These are phyloP conservation scores for Phrynocephalus guinanensis DNA, from an alignment of 2,797 vertebrate genomes.

Conservation along the genomic window DNA sequence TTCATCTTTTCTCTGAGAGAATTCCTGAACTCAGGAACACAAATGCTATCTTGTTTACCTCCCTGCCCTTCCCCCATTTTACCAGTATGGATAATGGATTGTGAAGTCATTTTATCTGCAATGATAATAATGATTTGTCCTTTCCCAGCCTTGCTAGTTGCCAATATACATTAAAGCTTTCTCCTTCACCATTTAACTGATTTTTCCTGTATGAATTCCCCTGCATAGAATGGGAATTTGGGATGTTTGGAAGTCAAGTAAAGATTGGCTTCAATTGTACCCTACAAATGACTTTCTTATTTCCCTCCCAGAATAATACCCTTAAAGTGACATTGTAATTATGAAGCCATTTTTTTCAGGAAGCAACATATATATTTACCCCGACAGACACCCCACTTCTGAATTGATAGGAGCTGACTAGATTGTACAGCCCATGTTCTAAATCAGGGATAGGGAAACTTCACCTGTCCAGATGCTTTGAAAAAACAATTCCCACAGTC, in stretches of 20 bases:
- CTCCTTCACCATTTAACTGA: conserved; percentile 34
- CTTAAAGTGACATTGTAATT: neutral
- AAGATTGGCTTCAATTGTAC: conserved; percentile 30
- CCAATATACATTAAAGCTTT: conserved; percentile 37
- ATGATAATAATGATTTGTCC: neutral
- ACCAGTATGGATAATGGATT: conserved; percentile 33
- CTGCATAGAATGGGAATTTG: conserved; percentile 18
- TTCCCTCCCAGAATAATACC: neutral
- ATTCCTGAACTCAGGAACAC: conserved; percentile 15
- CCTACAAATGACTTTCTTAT: neutral
- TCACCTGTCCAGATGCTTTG: no score
- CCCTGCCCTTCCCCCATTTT: neutral
- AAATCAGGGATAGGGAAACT: neutral
- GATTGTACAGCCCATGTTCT: neutral
- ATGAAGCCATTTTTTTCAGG: neutral
- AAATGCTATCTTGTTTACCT: neutral
- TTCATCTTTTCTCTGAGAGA: neutral
- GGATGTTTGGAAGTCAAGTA: conserved; percentile 52
- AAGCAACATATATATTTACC: neutral
- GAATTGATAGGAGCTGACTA: neutral
- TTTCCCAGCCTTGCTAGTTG: conserved; percentile 11
- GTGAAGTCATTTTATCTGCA: no score
- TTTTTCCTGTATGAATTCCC: conserved; percentile 20
- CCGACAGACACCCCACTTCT: neutral
- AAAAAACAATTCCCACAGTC: no score